Evolutionary conservation across 2,888 invertebrate species (phyloP).

Genomic region (Cataglyphis altisquamis): DNA sequence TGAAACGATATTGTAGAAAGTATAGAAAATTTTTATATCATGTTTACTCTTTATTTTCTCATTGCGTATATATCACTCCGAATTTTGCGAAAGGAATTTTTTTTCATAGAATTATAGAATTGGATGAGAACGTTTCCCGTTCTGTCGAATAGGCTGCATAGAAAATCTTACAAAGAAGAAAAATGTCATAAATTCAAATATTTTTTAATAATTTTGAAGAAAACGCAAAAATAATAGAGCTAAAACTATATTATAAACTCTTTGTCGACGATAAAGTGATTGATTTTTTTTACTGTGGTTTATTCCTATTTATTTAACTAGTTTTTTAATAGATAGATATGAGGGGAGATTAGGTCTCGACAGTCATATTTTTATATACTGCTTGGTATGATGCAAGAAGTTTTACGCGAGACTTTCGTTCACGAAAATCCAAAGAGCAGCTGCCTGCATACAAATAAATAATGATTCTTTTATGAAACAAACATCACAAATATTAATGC

Average conservation of each 20-base stretch:
- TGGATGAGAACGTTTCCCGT: neutral
- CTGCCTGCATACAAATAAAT: neutral
- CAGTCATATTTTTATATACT: slow-evolving; percentile 68
- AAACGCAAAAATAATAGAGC: neutral
- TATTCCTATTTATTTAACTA: slow-evolving; percentile 37
- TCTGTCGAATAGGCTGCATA: neutral
- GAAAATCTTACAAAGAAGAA: neutral
- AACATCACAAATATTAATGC: slow-evolving; percentile 24
- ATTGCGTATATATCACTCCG: neutral
- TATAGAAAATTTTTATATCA: slow-evolving; percentile 28
- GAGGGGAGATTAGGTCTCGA: slow-evolving; percentile 56
- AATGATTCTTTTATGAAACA: slow-evolving; percentile 1
- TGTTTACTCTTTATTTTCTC: slow-evolving; percentile 54
- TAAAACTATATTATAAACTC: neutral
- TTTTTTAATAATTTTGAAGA: slow-evolving; percentile 23
- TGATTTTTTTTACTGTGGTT: neutral
- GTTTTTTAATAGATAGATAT: slow-evolving; percentile 5
- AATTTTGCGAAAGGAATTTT: neutral
- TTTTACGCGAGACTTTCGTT: slow-evolving; percentile 48
- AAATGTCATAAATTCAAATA: neutral
- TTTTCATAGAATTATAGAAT: neutral
- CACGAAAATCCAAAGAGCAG: slow-evolving; percentile 62
- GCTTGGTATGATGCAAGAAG: slow-evolving; percentile 66
- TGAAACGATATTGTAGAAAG: slow-evolving; percentile 16
- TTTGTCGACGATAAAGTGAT: slow-evolving; percentile 4